Evolutionary conservation across 2,888 invertebrate species (phyloP).

Genomic region (Cephalotes varians): DNA sequence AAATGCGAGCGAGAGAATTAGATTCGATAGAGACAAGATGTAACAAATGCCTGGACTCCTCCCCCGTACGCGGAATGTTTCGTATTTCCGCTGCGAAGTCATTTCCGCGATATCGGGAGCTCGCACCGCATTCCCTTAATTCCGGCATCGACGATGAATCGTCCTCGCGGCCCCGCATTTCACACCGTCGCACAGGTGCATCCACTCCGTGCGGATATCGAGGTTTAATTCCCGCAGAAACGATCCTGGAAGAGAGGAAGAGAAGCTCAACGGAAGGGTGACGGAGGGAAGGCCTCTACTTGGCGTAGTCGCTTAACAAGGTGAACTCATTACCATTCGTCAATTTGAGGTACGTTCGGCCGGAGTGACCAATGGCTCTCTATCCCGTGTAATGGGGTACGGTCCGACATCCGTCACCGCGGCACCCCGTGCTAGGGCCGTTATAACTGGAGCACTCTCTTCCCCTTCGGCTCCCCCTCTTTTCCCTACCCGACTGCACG

Average conservation of each 20-base stretch:
- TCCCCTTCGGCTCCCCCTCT: constrained; percentile 27
- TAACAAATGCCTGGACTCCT: constrained; percentile 44
- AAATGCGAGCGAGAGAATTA: background rate
- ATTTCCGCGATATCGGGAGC: constrained; percentile 50
- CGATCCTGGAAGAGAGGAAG: constrained; percentile 58
- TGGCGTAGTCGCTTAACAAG: constrained; percentile 84
- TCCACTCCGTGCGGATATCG: constrained; percentile 64
- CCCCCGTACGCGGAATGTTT: constrained; percentile 26
- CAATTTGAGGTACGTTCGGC: constrained; percentile 85
- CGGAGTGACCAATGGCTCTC: constrained; percentile 86
- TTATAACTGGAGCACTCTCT: constrained; percentile 79
- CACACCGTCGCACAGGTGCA: constrained; percentile 61
- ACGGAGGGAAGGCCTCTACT: constrained; percentile 41
- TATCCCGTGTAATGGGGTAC: constrained; percentile 84
- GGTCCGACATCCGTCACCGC: constrained; percentile 85
- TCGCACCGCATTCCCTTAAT: constrained; percentile 64
- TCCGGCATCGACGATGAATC: constrained; percentile 72
- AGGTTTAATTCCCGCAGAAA: constrained; percentile 72
- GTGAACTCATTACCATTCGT: constrained; percentile 86
- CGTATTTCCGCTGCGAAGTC: constrained; percentile 35
- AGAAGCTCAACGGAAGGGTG: constrained; percentile 1
- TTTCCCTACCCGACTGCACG: constrained; percentile 25
- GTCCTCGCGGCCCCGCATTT: constrained; percentile 61
- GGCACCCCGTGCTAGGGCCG: constrained; percentile 74
- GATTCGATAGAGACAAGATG: background rate